Evolutionary conservation across 2,797 vertebrate genomes (phyloP), one percentile per base, ranked within the genome.

Genomic region (Pteropus rufus): DNA sequence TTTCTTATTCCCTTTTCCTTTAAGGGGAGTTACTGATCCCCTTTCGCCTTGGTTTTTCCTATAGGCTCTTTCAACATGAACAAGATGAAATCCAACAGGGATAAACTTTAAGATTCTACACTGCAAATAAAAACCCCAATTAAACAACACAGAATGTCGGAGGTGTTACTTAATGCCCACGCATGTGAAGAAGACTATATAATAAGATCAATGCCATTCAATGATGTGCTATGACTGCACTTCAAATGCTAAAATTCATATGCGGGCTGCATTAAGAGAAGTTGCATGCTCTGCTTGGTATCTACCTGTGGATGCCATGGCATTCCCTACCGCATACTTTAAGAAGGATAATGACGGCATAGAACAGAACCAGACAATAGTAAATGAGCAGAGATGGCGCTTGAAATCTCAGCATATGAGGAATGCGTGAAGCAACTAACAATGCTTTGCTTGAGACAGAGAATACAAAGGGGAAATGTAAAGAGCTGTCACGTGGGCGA

Each of bases 21-120:
- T 26, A 73, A 90, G 56, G 14, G 23, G 39, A 14, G 5, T 80
- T 49, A n/a, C 10, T 69, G 64, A 49, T 69, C 36, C 14, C 23
- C 41, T 46, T 92, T 94, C n/a, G 4, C 34, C 54, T 64, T 84
- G 26, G 2, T 19, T 67, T 84, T 54, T 86, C 84, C 46, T 83
- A 69, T 5, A 64, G 76, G 26, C 29, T 91, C 54, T 87, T 70
- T 79, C 36, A 91, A n/a, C 10, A 41, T 24, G 69, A 80, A 65
- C 86, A 84, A 80, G 77, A 88, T 64, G 52, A 89, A 90, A 76
- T 89, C 46, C 58, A 95, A 31, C 46, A 82, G 54, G 29, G 67
- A 9, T 31, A 87, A 89, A 84, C n/a, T 65, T 23, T 39, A 52
- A 91, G 29, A 8, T 56, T 81, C 52, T 82, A 14, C 41, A 8